Evolutionary conservation across 2,888 invertebrate genomes (phyloP).

Genomic region (Plebejus anna): DNA sequence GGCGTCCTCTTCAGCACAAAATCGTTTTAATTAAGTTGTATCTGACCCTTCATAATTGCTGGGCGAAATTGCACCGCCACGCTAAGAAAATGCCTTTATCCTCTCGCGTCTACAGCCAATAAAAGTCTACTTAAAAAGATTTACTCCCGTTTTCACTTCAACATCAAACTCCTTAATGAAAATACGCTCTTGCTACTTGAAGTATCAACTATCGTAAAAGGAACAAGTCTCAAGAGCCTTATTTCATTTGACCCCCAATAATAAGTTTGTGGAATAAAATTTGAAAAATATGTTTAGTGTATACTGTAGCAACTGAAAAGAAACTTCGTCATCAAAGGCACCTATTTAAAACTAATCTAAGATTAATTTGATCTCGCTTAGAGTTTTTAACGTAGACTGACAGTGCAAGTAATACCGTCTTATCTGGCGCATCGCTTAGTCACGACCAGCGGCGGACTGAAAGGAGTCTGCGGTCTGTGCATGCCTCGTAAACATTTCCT

Average conservation of each 20-base stretch:
- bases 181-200: neutral
- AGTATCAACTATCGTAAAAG: neutral
- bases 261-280: too few relatives aligned
- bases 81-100: constrained; percentile 41
- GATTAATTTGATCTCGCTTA: constrained; percentile 34
- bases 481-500: constrained; percentile 48
- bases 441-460: constrained; percentile 64
- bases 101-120: constrained; percentile 31
- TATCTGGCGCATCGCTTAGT: constrained; percentile 68
- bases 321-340: neutral
- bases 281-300: too few relatives aligned
- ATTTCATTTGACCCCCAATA: neutral
- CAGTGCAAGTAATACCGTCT: constrained; percentile 45
- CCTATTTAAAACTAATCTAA: constrained; percentile 15
- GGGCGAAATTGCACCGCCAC: constrained; percentile 65
- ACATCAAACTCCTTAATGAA: constrained; percentile 13
- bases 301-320: neutral
- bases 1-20: constrained; percentile 47
- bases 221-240: neutral
- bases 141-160: constrained; percentile 25
- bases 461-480: constrained; percentile 57
- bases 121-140: constrained; percentile 19
- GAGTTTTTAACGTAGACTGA: constrained; percentile 38
- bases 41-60: constrained; percentile 72
- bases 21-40: constrained; percentile 72